A percentile compares a stretch with the other conserved stretches of the same genome.
These are phyloP conservation scores for Polypterus senegalus DNA, from an alignment of 2,113 vertebrate genomes.

Conservation along the genomic window DNA sequence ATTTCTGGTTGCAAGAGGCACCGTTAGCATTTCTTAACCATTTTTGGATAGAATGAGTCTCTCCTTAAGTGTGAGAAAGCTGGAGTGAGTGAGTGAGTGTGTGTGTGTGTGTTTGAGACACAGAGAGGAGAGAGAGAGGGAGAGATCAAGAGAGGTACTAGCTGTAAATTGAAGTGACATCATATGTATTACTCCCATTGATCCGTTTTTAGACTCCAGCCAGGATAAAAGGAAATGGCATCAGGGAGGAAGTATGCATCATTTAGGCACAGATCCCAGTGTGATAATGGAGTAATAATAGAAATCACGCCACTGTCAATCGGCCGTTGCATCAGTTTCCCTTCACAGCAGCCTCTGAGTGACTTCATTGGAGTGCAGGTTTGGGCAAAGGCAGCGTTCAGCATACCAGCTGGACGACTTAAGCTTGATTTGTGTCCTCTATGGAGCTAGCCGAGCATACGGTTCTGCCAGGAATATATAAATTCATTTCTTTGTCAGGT, in stretches of 20 bases:
- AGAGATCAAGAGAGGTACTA: slow-evolving; percentile 20
- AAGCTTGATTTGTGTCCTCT: slow-evolving; percentile 29
- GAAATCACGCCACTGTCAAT: slow-evolving; percentile 55
- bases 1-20: slow-evolving; percentile 53
- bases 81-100: slow-evolving; percentile 1
- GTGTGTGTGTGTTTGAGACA: slow-evolving; percentile 5
- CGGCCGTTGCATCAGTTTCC: slow-evolving; percentile 42
- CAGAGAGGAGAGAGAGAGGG: too few species aligned
- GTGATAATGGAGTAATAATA: slow-evolving; percentile 73
- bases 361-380: slow-evolving; percentile 43
- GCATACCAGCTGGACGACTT: slow-evolving; percentile 36
- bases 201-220: slow-evolving; percentile 55
- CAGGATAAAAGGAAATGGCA: slow-evolving; percentile 68
- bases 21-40: slow-evolving; percentile 64
- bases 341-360: slow-evolving; percentile 35
- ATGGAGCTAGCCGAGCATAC: slow-evolving; percentile 13
- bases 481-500: slow-evolving; percentile 24
- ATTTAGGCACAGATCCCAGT: slow-evolving; percentile 64
- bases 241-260: slow-evolving; percentile 64
- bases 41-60: slow-evolving; percentile 72
- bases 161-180: slow-evolving; percentile 64
- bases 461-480: slow-evolving; percentile 23
- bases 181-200: slow-evolving; percentile 57
- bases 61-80: slow-evolving; percentile 35
- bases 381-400: slow-evolving; percentile 32